Conservation (phyloP, 2,888 invertebrate species). For the Hirtodrosophila confusa region DNA sequence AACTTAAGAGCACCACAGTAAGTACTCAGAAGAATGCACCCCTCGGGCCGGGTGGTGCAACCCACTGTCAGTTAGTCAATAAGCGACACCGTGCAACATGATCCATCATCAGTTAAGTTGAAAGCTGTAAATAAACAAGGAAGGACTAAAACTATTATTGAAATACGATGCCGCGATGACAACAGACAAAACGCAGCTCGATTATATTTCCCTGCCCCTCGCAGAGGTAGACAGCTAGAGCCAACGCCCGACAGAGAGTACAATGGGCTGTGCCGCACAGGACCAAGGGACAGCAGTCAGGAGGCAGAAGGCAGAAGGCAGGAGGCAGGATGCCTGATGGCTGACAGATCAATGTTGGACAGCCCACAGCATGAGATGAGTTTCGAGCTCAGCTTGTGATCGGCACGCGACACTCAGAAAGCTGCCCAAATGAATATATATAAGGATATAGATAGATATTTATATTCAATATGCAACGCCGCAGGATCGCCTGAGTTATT, state of each 20-base stretch:
- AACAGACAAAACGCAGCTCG: constrained; percentile 57
- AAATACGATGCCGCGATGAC: constrained; percentile 74
- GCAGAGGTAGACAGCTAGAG: constrained; percentile 16
- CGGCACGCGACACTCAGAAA: constrained; percentile 67
- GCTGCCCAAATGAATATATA: constrained; percentile 30
- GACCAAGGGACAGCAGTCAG: constrained; percentile 23
- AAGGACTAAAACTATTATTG: constrained; percentile 66
- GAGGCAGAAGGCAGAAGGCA: constrained; percentile 8
- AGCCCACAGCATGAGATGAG: constrained; percentile 69
- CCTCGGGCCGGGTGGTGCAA: constrained; percentile 20
- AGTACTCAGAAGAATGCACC: constrained; percentile 20
- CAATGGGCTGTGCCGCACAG: constrained; percentile 15
- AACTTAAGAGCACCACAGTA: neutral
- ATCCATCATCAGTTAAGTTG: constrained; percentile 70
- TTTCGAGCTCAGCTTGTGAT: constrained; percentile 70
- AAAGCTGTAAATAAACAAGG: constrained; percentile 65
- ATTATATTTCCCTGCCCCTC: constrained; percentile 6
- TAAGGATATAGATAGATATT: neutral
- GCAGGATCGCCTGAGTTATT: constrained; percentile 68
- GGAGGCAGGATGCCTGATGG: constrained; percentile 17
- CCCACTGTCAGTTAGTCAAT: constrained; percentile 66
- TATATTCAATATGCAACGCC: constrained; percentile 55
- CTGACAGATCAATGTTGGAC: constrained; percentile 43
- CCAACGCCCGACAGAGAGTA: constrained; percentile 6
- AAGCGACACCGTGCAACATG: constrained; percentile 69